Evolutionary conservation across 2,888 invertebrate species (phyloP), one percentile per base, ranked within the genome.

Genomic region (Pyrgus malvae): DNA sequence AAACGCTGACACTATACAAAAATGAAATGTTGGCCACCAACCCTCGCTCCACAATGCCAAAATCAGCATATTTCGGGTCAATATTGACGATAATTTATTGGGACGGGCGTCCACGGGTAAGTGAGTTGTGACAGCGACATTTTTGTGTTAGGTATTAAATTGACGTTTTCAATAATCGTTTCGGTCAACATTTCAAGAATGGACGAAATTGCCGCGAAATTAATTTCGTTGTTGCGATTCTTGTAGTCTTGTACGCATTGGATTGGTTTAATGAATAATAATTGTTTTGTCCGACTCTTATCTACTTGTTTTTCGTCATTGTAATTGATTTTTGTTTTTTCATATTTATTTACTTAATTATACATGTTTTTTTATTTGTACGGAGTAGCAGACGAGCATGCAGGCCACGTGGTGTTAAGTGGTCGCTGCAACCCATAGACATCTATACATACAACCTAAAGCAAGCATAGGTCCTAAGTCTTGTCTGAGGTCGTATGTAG

Each of bases 11-110:
- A 27, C 35, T 33, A 17, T 19, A 27, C 17, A 51, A 51, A 44
- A 37, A 48, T 16, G 4, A 48, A 48, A 51, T 44, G 35, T 51
- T 44, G 14, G 9, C 44, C 37, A 19, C 12, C 19, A 19, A 17
- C 27, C 44, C 51, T 44, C 35, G 35, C 27, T 51, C 44, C 44
- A 14, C 35, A 35, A 12, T 42, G 35, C 40, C 35, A 27, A 51
- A 59, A 60, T 60, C 58, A 60, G 63, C 65, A 65, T 63, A 63
- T 66, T 65, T 60, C 55, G 44, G 58, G 59, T 58, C 63, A 60
- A 64, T 59, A 60, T 64, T 61, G 63, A 44, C 57, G 55, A 58
- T 65, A 63, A 65, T 63, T 63, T 63, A 62, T 61, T 40, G 58
- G 55, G 59, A 58, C 56, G 48, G 31, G 31, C 53, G 56, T 33